phyloP scores from a whole-genome alignment of 2,888 invertebrate species.

The Kuschelorhynchus macadamiae region DNA sequence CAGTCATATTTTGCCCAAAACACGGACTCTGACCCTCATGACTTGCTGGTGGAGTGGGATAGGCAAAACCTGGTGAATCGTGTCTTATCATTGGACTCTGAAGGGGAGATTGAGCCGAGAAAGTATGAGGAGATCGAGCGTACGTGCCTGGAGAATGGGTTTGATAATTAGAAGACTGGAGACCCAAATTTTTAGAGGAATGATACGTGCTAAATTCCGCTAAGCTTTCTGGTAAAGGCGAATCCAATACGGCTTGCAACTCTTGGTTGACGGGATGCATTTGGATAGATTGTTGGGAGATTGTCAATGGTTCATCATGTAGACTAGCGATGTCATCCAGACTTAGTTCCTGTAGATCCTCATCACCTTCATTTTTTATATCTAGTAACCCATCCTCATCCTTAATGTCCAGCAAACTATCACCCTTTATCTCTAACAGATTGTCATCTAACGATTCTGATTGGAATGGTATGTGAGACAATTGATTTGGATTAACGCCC shows the following conservation, averaged over 20 bases:
- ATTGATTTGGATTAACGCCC: conserved; percentile 75
- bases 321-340: conserved; percentile 76
- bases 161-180: conserved; percentile 67
- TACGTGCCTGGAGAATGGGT: conserved; percentile 68
- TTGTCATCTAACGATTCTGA: conserved; percentile 59
- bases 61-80: conserved; percentile 83
- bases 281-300: conserved; percentile 69
- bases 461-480: conserved; percentile 68
- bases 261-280: conserved; percentile 77
- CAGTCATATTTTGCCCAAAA: conserved; percentile 65
- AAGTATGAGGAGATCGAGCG: conserved; percentile 66
- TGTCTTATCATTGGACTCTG: conserved; percentile 76
- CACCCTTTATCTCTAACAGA: conserved; percentile 38
- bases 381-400: conserved; percentile 68
- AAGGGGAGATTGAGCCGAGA: conserved; percentile 74
- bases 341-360: conserved; percentile 75
- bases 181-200: conserved; percentile 67
- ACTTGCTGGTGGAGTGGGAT: conserved; percentile 90
- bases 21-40: conserved; percentile 84
- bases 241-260: conserved; percentile 83
- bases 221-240: conserved; percentile 83
- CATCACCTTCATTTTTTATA: conserved; percentile 73
- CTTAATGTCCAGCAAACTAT: conserved; percentile 42
- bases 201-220: conserved; percentile 89
- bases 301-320: conserved; percentile 68